Percentiles rank a stretch among this genome's conserved stretches.
Evolutionary conservation across 2,113 vertebrate genomes (phyloP).

Genomic region (Bambusicola thoracicus): DNA sequence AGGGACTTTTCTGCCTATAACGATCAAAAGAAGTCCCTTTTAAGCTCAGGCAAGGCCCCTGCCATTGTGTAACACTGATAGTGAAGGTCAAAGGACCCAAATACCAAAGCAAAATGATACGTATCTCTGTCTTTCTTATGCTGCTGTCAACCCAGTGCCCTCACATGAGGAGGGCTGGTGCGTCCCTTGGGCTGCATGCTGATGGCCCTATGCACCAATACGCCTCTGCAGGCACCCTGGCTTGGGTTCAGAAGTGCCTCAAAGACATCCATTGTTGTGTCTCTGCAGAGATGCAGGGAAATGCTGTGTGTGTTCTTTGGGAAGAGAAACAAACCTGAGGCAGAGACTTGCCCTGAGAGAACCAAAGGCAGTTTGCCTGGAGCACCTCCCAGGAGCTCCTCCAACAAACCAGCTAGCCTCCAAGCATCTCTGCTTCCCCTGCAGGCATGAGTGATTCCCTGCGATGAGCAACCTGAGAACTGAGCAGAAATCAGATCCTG

Average conservation of each 20-base stretch:
- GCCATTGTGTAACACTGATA: not conserved
- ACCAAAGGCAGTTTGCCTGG: not conserved
- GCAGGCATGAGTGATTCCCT: fast-evolving
- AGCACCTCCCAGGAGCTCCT: not conserved
- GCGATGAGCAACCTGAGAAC: not conserved
- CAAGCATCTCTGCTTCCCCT: not conserved
- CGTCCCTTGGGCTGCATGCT: fast-evolving
- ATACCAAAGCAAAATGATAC: not conserved
- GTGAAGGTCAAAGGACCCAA: not conserved
- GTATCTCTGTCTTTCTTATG: not conserved
- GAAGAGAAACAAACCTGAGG: slow-evolving; percentile 13
- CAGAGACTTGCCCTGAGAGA: not conserved
- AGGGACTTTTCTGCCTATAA: not conserved
- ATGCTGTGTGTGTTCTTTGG: not conserved
- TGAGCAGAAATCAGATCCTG: not conserved
- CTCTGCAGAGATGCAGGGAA: not conserved
- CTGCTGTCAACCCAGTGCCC: not conserved
- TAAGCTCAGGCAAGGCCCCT: not conserved
- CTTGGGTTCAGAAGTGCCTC: not conserved
- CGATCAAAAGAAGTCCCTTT: not conserved
- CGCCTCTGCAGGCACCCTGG: not conserved
- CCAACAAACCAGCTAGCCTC: not conserved
- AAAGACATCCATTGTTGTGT: fast-evolving
- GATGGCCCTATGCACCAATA: not conserved
- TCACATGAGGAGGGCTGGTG: fast-evolving